phyloP scores from a whole-genome alignment of 2,888 invertebrate species.

The Onthophagus sagittarius region DNA sequence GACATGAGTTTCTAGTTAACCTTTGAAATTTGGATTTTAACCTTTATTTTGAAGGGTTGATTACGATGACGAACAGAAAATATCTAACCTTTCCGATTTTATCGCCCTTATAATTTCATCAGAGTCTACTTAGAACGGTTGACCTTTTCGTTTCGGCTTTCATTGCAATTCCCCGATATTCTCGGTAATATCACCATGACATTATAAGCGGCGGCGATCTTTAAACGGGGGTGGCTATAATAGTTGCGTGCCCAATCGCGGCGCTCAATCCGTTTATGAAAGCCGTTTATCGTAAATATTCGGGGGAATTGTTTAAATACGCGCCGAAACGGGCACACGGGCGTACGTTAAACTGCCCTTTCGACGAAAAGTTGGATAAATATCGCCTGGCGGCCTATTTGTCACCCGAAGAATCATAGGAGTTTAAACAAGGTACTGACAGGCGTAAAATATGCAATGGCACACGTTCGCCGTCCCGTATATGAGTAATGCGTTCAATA shows the following conservation, averaged over 20 bases:
- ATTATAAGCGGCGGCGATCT: not conserved
- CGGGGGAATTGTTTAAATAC: not conserved
- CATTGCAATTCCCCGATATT: not conserved
- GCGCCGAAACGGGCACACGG: not conserved
- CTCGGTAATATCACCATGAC: not conserved
- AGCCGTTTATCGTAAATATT: not conserved
- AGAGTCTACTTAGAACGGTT: not conserved
- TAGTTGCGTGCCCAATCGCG: not conserved
- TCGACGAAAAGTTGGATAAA: conserved; percentile 33
- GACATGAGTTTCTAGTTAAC: too few relatives aligned
- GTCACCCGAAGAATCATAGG: conserved; percentile 42
- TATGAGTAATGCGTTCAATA: conserved; percentile 42
- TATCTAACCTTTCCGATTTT: not conserved
- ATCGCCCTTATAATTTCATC: not conserved
- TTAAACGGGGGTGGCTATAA: not conserved
- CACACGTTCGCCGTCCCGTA: conserved; percentile 39
- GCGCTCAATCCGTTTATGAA: not conserved
- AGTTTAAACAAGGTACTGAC: conserved; percentile 44
- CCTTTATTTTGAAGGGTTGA: too few relatives aligned
- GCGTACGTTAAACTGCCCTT: conserved; percentile 1
- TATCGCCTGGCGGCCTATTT: conserved; percentile 32
- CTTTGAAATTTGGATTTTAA: too few relatives aligned
- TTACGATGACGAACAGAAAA: too few relatives aligned
- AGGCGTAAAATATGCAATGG: conserved; percentile 44
- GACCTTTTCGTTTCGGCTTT: not conserved